A percentile compares a stretch with the other conserved stretches of the same genome.
Evolutionary conservation across 1,140 invertebrate genomes (phyloP).

Genomic region (Thaumatotibia leucotreta): DNA sequence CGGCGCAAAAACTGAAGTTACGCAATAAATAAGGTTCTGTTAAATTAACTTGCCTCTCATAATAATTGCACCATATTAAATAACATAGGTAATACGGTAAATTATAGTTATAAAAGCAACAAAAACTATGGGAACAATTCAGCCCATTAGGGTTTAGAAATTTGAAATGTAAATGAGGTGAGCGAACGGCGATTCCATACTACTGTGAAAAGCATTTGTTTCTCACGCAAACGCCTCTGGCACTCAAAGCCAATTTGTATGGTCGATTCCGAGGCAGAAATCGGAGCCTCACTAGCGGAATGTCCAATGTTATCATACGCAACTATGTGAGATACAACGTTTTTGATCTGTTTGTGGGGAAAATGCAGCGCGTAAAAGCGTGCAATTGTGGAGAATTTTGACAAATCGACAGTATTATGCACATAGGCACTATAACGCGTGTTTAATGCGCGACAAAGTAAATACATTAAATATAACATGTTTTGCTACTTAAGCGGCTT

Average conservation of each 20-base stretch:
- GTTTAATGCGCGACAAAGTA: not conserved
- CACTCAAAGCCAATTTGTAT: conserved; percentile 22
- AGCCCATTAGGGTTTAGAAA: conserved; percentile 4
- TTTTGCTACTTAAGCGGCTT: not conserved
- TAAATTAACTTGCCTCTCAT: not conserved
- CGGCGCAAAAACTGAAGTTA: not conserved
- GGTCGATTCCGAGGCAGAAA: conserved; percentile 16
- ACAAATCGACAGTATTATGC: not conserved
- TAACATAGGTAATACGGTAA: not conserved
- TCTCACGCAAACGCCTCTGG: conserved; percentile 26
- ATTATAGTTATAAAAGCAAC: not conserved
- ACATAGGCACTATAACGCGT: not conserved
- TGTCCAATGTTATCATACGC: not conserved
- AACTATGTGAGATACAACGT: not conserved
- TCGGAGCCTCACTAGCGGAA: not conserved
- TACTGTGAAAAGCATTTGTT: conserved; percentile 21
- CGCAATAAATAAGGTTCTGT: not conserved
- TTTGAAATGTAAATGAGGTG: conserved; percentile 11
- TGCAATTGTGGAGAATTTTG: not conserved
- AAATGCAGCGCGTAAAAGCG: not conserved
- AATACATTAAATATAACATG: not conserved
- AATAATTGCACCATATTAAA: conserved; percentile 2
- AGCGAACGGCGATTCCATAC: conserved; percentile 18
- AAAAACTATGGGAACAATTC: conserved; percentile 9
- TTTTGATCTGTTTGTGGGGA: not conserved